phyloP scores from a whole-genome alignment of 2,797 vertebrate species.

The Syndactyla subalaris region DNA sequence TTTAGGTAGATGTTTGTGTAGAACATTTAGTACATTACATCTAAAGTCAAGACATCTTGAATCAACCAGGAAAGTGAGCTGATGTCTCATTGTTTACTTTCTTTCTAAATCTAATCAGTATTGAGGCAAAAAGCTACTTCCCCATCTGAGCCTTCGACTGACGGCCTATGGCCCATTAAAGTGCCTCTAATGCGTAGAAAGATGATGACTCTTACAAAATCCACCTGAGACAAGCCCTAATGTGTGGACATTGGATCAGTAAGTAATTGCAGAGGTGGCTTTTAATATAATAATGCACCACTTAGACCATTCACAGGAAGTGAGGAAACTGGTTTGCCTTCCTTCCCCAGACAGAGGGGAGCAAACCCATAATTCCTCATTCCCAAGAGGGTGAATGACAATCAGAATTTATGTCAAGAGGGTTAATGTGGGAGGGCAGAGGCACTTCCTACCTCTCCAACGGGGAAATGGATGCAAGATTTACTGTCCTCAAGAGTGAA shows the following conservation, averaged over 20 bases:
- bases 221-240: not conserved
- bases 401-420: slow-evolving; percentile 13
- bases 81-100: not conserved
- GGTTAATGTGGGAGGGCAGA: not conserved
- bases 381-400: not conserved
- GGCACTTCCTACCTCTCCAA: not conserved
- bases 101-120: not conserved
- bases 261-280: not conserved
- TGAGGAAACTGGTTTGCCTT: not conserved
- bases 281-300: slow-evolving; percentile 27
- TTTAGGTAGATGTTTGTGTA: not conserved
- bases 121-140: not conserved
- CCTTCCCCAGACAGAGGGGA: not conserved
- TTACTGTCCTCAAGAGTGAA: not conserved
- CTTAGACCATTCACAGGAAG: slow-evolving; percentile 28
- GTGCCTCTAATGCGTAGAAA: not conserved
- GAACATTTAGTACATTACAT: not conserved
- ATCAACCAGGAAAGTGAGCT: not conserved
- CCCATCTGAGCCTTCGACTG: not conserved
- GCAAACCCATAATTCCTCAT: not conserved
- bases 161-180: not conserved
- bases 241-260: not conserved
- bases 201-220: not conserved
- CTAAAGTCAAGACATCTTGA: not conserved
- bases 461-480: not conserved